phyloP scores from a whole-genome alignment of 1,140 invertebrate genomes.

The Danaus melanippus region DNA sequence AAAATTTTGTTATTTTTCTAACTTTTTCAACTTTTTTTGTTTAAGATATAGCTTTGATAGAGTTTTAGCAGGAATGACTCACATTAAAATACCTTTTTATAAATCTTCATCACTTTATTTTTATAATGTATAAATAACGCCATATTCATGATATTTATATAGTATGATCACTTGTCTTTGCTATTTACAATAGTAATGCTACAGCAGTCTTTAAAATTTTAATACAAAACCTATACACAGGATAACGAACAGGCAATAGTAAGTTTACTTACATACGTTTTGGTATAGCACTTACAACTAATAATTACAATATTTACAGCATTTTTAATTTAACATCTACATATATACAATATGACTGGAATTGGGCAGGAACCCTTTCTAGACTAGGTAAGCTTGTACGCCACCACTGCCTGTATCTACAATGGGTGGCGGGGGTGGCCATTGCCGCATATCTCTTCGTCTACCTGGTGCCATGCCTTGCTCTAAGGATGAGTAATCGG shows the following conservation, averaged over 20 bases:
- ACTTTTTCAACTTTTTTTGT: too few relatives aligned
- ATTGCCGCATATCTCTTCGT: slow-evolving; percentile 58
- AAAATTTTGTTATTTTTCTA: too few relatives aligned
- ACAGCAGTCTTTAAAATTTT: slow-evolving; percentile 72
- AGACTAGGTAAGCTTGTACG: slow-evolving; percentile 70
- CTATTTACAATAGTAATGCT: slow-evolving; percentile 69
- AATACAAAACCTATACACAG: slow-evolving; percentile 66
- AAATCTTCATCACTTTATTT: slow-evolving; percentile 63
- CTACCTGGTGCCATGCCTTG: slow-evolving; percentile 65
- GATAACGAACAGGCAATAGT: slow-evolving; percentile 69
- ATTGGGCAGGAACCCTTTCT: slow-evolving; percentile 45
- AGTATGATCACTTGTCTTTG: slow-evolving; percentile 66
- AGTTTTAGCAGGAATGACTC: slow-evolving; percentile 1
- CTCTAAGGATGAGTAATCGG: slow-evolving; percentile 78
- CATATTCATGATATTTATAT: slow-evolving; percentile 64
- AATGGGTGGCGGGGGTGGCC: slow-evolving; percentile 58
- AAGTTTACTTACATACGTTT: slow-evolving; percentile 66
- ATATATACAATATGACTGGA: slow-evolving; percentile 67
- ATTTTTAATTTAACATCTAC: slow-evolving; percentile 38
- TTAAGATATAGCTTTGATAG: too few relatives aligned
- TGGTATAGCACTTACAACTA: slow-evolving; percentile 68
- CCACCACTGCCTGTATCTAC: slow-evolving; percentile 53
- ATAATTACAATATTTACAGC: slow-evolving; percentile 70
- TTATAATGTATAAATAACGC: slow-evolving; percentile 69
- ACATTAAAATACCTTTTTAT: slow-evolving; percentile 48